Percentiles rank a stretch among this genome's conserved stretches.
These are phyloP conservation scores for Astropecten irregularis DNA, from an alignment of 53 echinoderm and acorn worm genomes.

Conservation along the genomic window DNA sequence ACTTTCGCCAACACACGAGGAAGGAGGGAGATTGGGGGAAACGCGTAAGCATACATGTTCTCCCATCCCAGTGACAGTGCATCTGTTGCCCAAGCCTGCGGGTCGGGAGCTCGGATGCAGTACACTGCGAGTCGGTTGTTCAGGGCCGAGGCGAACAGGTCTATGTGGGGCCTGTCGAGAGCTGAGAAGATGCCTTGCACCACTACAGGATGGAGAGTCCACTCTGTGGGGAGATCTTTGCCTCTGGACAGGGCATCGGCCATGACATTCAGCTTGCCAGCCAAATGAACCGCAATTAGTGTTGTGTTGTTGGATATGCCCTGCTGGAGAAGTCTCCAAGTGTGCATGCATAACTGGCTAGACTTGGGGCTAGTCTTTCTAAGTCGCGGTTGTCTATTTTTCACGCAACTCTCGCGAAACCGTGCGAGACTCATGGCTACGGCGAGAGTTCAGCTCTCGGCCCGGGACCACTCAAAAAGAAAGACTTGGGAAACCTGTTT, in stretches of 20 bases:
- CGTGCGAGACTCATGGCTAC: too few relatives aligned
- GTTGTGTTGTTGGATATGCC: not conserved
- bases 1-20: not conserved
- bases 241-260: not conserved
- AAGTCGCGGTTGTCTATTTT: too few relatives aligned
- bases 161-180: not conserved
- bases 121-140: conserved; percentile 4
- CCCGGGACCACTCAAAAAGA: too few relatives aligned
- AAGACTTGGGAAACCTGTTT: too few relatives aligned
- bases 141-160: not conserved
- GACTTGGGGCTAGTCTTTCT: too few relatives aligned
- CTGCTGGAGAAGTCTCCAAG: conserved; percentile 26
- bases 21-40: conserved; percentile 2
- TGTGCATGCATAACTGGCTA: conserved; percentile 17
- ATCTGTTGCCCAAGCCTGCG: not conserved
- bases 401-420: too few relatives aligned
- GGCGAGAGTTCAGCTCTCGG: too few relatives aligned
- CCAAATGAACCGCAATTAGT: not conserved
- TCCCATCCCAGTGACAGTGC: not conserved
- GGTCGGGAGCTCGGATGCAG: not conserved
- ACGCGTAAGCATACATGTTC: conserved; percentile 1
- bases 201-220: not conserved
- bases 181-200: not conserved
- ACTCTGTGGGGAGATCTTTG: not conserved
- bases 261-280: not conserved